phyloP scores from a whole-genome alignment of 2,888 invertebrate genomes.

The Orthosia cruda region DNA sequence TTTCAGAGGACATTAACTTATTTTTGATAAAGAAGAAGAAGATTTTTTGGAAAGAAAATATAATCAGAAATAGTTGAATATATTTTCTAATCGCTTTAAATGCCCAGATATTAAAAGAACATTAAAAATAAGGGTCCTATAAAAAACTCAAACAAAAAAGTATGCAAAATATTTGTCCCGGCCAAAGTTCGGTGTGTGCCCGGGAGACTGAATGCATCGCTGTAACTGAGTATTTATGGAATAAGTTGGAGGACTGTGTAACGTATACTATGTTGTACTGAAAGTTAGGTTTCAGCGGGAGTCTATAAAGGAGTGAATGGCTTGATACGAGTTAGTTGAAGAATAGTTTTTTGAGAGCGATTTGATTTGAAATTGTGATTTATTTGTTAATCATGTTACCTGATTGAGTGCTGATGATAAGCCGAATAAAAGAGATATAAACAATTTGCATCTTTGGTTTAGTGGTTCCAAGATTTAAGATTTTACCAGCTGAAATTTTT shows the following conservation, averaged over 20 bases:
- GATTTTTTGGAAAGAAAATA: too few relatives aligned
- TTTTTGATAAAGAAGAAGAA: too few relatives aligned
- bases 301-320: constrained; percentile 7
- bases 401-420: too few relatives aligned
- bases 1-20: too few relatives aligned
- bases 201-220: constrained; percentile 44
- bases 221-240: constrained; percentile 70
- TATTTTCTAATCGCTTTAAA: background rate
- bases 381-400: too few relatives aligned
- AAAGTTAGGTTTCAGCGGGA: constrained; percentile 33
- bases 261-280: constrained; percentile 65
- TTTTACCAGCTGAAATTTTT: too few relatives aligned
- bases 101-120: background rate
- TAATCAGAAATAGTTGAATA: too few relatives aligned
- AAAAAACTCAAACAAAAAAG: constrained; percentile 14
- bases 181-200: constrained; percentile 42
- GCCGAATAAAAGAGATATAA: too few relatives aligned
- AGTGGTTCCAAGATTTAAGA: too few relatives aligned
- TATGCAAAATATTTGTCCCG: constrained; percentile 34
- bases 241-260: constrained; percentile 69
- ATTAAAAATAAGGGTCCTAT: background rate
- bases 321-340: background rate
- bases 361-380: too few relatives aligned
- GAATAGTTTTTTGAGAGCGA: background rate
- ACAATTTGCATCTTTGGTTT: too few relatives aligned